Evolutionary conservation across 1,140 invertebrate species (phyloP).

Genomic region (Bombus impatiens): DNA sequence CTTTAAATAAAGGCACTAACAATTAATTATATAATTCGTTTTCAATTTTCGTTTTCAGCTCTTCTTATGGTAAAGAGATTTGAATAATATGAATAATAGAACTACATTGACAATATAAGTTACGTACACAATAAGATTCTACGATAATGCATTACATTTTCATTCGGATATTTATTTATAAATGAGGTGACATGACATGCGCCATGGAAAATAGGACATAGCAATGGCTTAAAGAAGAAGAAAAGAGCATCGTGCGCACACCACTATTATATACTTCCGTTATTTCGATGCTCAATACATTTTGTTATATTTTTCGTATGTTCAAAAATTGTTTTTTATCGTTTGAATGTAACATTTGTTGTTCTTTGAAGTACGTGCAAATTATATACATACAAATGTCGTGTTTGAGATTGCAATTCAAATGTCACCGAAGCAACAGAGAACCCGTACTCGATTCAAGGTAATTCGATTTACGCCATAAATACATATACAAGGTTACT

Average conservation of each 20-base stretch:
- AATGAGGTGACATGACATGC: conserved; percentile 58
- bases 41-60: not conserved
- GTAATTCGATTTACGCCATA: conserved; percentile 58
- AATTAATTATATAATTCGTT: not conserved
- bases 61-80: not conserved
- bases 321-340: not conserved
- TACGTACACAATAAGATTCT: not conserved
- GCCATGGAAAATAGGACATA: conserved; percentile 64
- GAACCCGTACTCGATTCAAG: conserved; percentile 74
- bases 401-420: conserved; percentile 57
- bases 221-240: conserved; percentile 47
- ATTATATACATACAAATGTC: conserved; percentile 38
- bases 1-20: not conserved
- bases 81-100: not conserved
- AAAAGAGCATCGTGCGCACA: conserved; percentile 21
- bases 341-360: not conserved
- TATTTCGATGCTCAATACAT: conserved; percentile 22
- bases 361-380: conserved; percentile 10
- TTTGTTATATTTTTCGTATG: conserved; percentile 21
- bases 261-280: not conserved
- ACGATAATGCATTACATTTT: conserved; percentile 26
- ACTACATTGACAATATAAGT: not conserved
- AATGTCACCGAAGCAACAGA: conserved; percentile 74
- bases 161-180: conserved; percentile 54
- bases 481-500: conserved; percentile 6